Evolutionary conservation across 2,888 invertebrate species (phyloP), one percentile per base, ranked within the genome.

Genomic region (Caenorhabditis japonica): DNA sequence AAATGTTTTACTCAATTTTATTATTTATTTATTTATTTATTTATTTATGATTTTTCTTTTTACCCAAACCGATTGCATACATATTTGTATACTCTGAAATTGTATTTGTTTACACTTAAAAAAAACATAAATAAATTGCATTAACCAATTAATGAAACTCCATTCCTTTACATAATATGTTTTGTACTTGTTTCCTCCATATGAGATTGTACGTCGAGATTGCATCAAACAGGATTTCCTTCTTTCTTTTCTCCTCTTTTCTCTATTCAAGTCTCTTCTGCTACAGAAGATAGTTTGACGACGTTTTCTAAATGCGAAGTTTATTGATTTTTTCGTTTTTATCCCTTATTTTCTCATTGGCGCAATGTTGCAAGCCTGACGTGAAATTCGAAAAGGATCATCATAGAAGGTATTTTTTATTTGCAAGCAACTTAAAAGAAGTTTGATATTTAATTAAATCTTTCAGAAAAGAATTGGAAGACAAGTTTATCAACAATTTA

Each of bases 321-420:
- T 30, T 30, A 30, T 30, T 30, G 30, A 17, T 12, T 17, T 30
- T 41, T 17, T 4, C 8, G 12, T 17, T 7, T 52, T 59, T 15
- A 43, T 51, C 38, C 12, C 39, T 21, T 13, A 15, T 15, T 12
- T 17, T 44, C 2, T 52, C 58, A 15, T 13, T 27, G 3, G 27
- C 36, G 10, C 19, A 38, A 8, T 13, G 60, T 2, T 73, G 73
- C 34, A 49, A 59, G 12, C 68, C 68, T 13, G 74, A 74, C 53
- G 74, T 74, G 33, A 74, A 74, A 41, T 68, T 68, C 38, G 56
- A 74, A 44, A 56, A 69, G 34, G 74, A 74, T 44, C 74, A 74
- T 53, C 74, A 68, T 36, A 44, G 74, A 44, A 66, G 73, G 73
- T 73, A 4, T n/a, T n/a, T n/a, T n/a, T n/a, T n/a, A n/a, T n/a